A percentile compares a stretch with the other conserved stretches of the same genome.
Conservation (phyloP, 2,888 invertebrate species). For the Tetramorium bicarinatum region DNA sequence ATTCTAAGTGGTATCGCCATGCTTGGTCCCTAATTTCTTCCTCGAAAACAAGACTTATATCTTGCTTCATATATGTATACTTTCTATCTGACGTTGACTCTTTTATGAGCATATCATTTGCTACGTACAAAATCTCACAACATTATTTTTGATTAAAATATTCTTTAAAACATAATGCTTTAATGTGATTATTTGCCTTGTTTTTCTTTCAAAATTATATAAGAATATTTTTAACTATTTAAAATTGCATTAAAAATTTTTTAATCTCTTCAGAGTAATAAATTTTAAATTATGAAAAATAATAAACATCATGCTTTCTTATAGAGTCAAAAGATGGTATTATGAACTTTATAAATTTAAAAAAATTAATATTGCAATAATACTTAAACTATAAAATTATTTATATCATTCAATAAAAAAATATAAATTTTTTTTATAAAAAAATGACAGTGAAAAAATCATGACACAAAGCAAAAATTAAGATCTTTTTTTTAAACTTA, state of each 20-base stretch:
- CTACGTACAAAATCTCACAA: background rate
- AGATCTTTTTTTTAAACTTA: too few species aligned
- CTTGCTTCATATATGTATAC: background rate
- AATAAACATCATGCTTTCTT: background rate
- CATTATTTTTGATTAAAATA: background rate
- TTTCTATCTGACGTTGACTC: slow-evolving; percentile 12
- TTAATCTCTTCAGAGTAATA: background rate
- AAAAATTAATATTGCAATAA: background rate
- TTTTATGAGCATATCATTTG: background rate
- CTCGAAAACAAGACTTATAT: slow-evolving; percentile 14
- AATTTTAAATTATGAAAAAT: background rate
- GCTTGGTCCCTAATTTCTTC: slow-evolving; percentile 33
- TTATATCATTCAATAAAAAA: background rate
- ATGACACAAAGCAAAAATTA: background rate
- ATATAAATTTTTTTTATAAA: background rate
- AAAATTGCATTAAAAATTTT: background rate
- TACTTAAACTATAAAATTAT: background rate
- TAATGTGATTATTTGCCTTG: background rate
- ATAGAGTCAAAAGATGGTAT: background rate
- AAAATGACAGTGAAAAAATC: background rate
- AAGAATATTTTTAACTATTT: background rate
- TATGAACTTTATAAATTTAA: background rate
- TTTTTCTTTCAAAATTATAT: background rate
- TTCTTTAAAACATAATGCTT: background rate
- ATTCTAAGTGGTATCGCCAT: slow-evolving; percentile 23